Percentiles rank a stretch among this genome's conserved stretches.
These are phyloP conservation scores for Xenopus laevis DNA, from an alignment of 2,113 vertebrate species.

Conservation along the genomic window DNA sequence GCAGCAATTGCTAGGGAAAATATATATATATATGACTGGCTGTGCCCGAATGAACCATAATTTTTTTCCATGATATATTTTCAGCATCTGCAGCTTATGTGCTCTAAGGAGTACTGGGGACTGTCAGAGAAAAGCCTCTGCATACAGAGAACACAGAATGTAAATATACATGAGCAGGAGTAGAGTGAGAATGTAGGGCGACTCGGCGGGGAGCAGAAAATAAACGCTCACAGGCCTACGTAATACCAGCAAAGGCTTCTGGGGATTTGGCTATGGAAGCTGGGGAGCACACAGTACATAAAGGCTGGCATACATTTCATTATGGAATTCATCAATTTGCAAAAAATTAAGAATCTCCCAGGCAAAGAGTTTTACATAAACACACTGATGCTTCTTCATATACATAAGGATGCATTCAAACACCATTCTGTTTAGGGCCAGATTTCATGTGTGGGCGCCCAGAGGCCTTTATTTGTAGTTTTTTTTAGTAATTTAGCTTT, in stretches of 20 bases:
- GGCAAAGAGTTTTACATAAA: too few relatives aligned
- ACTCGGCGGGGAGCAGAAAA: slow-evolving; percentile 3
- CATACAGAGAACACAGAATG: slow-evolving; percentile 7
- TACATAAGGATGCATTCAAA: too few relatives aligned
- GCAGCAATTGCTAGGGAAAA: not conserved
- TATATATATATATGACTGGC: not conserved
- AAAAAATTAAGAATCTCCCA: too few relatives aligned
- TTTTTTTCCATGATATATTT: too few relatives aligned
- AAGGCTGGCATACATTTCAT: too few relatives aligned
- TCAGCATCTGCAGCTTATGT: slow-evolving; percentile 9
- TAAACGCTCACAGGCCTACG: not conserved
- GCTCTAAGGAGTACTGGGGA: slow-evolving; percentile 11
- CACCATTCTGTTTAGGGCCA: too few relatives aligned
- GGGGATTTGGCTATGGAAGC: not conserved
- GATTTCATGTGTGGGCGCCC: too few relatives aligned
- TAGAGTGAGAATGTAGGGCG: slow-evolving; percentile 6
- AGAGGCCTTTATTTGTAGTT: too few relatives aligned
- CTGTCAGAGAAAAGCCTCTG: not conserved
- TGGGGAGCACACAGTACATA: too few relatives aligned
- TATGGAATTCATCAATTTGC: too few relatives aligned
- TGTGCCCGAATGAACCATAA: slow-evolving; percentile 2
- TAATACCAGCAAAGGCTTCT: not conserved
- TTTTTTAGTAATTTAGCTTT: too few relatives aligned
- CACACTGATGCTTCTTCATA: too few relatives aligned
- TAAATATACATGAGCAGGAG: slow-evolving; percentile 3